Conservation (phyloP, 2,113 vertebrate species). For the Origma solitaria region DNA sequence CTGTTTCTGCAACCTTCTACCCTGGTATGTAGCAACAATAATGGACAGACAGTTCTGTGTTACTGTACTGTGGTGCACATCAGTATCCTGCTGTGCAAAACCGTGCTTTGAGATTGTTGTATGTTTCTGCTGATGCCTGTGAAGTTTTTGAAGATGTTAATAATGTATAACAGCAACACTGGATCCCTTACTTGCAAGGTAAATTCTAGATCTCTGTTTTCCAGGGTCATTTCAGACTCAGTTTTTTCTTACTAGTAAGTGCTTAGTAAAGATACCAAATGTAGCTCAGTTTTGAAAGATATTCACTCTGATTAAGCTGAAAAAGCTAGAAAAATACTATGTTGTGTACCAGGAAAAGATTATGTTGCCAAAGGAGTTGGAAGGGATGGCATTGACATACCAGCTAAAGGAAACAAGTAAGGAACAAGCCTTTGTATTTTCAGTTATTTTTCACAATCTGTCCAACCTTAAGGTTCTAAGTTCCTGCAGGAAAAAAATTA, state of each 20-base stretch:
- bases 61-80: neutral
- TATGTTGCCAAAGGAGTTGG: neutral
- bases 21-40: neutral
- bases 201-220: neutral
- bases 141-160: neutral
- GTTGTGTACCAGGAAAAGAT: neutral
- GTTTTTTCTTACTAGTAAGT: neutral
- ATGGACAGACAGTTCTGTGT: neutral
- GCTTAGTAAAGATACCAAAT: neutral
- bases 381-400: neutral
- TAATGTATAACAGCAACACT: neutral
- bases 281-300: neutral
- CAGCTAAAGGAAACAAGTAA: neutral
- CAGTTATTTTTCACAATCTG: neutral
- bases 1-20: neutral
- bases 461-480: neutral
- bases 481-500: neutral
- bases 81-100: neutral
- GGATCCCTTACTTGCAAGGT: neutral
- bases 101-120: neutral
- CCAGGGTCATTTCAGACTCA: neutral
- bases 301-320: neutral
- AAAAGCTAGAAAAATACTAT: neutral
- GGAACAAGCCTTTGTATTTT: neutral
- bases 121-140: neutral